Evolutionary conservation across 2,888 invertebrate genomes (phyloP).

Genomic region (Allophyes oxyacanthae): DNA sequence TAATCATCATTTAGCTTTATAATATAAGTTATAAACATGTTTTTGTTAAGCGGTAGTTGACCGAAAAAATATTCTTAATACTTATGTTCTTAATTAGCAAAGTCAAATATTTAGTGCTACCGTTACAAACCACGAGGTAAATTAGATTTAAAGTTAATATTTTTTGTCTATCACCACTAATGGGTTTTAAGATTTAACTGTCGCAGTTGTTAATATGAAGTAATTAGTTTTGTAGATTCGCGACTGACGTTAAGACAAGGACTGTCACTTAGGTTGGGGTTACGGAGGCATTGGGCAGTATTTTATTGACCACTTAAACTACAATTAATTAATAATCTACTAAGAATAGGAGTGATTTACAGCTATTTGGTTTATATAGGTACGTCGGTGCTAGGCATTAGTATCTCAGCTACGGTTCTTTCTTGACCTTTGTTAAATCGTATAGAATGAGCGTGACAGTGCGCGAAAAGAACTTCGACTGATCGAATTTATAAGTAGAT

Average conservation of each 20-base stretch:
- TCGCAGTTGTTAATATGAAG: conserved; percentile 35
- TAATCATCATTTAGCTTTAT: too few relatives aligned
- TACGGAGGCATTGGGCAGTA: conserved; percentile 24
- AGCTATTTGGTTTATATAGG: conserved; percentile 1
- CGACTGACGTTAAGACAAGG: conserved; percentile 37
- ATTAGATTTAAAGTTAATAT: conserved; percentile 21
- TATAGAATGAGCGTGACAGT: conserved; percentile 3
- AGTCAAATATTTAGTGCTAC: conserved; percentile 30
- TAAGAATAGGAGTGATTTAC: conserved; percentile 14
- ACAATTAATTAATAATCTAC: conserved; percentile 11
- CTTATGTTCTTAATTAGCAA: conserved; percentile 8
- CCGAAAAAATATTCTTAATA: not conserved
- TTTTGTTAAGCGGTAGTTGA: too few relatives aligned
- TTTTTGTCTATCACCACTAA: conserved; percentile 49
- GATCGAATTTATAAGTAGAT: too few relatives aligned
- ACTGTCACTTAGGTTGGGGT: conserved; percentile 34
- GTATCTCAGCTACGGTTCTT: conserved; percentile 9
- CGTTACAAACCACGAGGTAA: conserved; percentile 33
- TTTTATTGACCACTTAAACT: conserved; percentile 29
- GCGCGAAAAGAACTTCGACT: not conserved
- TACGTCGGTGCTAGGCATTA: not conserved
- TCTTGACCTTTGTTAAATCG: conserved; percentile 15
- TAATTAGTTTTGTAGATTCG: conserved; percentile 36
- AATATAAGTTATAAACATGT: too few relatives aligned
- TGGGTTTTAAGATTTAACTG: conserved; percentile 51